Evolutionary conservation across 2,888 invertebrate genomes (phyloP), one percentile per base, ranked within the genome.

Genomic region (Busseola fusca): DNA sequence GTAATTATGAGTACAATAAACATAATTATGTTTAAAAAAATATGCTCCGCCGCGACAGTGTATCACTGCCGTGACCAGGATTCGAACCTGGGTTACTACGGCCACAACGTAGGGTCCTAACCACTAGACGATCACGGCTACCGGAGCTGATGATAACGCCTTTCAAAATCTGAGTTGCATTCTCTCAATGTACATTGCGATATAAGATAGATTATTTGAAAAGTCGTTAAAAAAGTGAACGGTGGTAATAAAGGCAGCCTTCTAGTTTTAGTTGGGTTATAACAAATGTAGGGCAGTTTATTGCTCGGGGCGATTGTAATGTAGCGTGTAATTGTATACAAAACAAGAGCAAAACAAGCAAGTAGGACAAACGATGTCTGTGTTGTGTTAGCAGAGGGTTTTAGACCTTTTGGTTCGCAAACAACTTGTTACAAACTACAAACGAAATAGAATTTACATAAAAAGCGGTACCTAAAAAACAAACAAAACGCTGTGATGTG

Each of bases 41-140:
- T 14, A 12, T 60, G 65, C 83, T 85, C 86, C 86, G 37, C 85
- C 84, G 83, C 54, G 82, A 87, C 84, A 87, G 86, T 85, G 81
- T 5, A 65, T 60, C 88, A 87, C 87, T 89, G 88, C 88, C 88
- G 86, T 87, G 93, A 93, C 93, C 91, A 91, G 96, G 96, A 97
- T 96, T 97, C 97, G 96, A 97, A 97, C 97, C 97, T 96, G 97
- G 97, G 97, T 97, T 97, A 96, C 96, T 96, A 96, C 97, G 96
- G 97, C 97, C 97, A 97, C 97, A 97, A 97, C 97, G 96, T 96
- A 96, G 96, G 96, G 96, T 96, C 96, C 96, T 96, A 96, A 96
- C 96, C 96, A 97, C 97, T 97, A 97, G 96, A 97, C 96, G 96
- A 97, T 96, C 96, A 96, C 96, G 96, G 96, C 96, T 96, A 84